These are phyloP conservation scores for Odontesthes bonariensis DNA, from an alignment of 2,113 vertebrate genomes.

Conservation along the genomic window DNA sequence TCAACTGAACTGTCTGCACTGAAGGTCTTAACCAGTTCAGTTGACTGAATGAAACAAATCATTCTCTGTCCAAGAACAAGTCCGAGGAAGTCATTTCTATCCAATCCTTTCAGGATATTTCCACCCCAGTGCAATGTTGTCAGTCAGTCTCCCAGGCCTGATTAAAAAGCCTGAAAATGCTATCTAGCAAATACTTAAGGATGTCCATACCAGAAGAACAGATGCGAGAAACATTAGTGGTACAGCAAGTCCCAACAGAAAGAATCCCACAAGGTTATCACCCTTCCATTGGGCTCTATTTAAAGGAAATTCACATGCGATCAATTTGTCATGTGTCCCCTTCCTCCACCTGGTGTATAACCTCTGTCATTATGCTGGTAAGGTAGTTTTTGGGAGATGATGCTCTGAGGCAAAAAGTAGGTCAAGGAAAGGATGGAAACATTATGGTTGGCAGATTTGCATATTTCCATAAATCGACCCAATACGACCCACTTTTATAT, in stretches of 20 bases:
- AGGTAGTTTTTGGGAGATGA: constrained; percentile 18
- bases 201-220: constrained; percentile 29
- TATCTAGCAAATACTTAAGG: constrained; percentile 6
- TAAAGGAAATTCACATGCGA: constrained; percentile 41
- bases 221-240: constrained; percentile 36
- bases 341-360: constrained; percentile 40
- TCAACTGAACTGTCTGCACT: too few species aligned
- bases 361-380: constrained; percentile 48
- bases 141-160: constrained; percentile 1
- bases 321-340: constrained; percentile 67
- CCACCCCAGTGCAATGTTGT: background rate
- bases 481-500: background rate
- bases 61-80: constrained; percentile 24
- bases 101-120: background rate
- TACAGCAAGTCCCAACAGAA: constrained; percentile 16
- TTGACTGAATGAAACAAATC: too few species aligned
- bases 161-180: constrained; percentile 45
- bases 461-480: constrained; percentile 13
- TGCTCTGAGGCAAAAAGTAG: constrained; percentile 46
- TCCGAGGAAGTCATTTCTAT: constrained; percentile 23
- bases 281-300: constrained; percentile 48
- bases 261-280: constrained; percentile 38
- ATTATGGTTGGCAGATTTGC: constrained; percentile 20
- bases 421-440: constrained; percentile 48
- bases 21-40: too few species aligned